Base-by-base conservation (phyloP, 1,140 invertebrate genomes). In the Eriosoma lanigerum region DNA sequence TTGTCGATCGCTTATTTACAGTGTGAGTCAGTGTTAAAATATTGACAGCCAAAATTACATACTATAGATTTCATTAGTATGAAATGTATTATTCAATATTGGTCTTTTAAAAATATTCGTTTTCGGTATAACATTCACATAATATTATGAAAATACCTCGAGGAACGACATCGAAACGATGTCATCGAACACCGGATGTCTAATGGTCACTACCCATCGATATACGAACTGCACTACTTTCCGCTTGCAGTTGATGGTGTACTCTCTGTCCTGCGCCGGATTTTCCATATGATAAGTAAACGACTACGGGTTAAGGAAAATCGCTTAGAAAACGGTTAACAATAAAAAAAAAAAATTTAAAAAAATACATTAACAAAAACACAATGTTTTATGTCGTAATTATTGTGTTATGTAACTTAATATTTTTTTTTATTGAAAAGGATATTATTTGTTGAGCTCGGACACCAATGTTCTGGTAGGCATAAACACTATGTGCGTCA, bases 401-500 rank as follows among this genome's bases (percentile, higher is more conserved):
- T n/a, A n/a, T n/a, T n/a, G n/a, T n/a, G n/a, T n/a, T n/a, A n/a
- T n/a, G n/a, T n/a, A n/a, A n/a, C n/a, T n/a, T n/a, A n/a, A n/a
- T 17, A 44, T 81, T 68, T 73, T 15, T 60, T 75, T 44, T 2
- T 5, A 12, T 58, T 38, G 66, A 81, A 90, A 91, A 91, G 91
- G 90, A 91, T 92, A 93, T 91, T 92, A 89, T 88, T 89, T 92
- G 82, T 91, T 89, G 56, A 96, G 88, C 85, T 93, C 91, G 58
- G 91, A 89, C 84, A 93, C 91, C 68, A 96, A 87, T 82, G 92
- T 89, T 81, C 92, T 90, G 70, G 90, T 91, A 17, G 93, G 91
- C 89, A 96, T 93, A 86, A 93, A 96, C 68, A 95, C 91, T 75
- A 94, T 92, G 85, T 96, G 92, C n/a, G 94, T 96, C 19, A 96